A percentile compares a stretch with the other conserved stretches of the same genome.
These are phyloP conservation scores for Ceyx erithaca DNA, from an alignment of 2,797 vertebrate species.

Conservation along the genomic window DNA sequence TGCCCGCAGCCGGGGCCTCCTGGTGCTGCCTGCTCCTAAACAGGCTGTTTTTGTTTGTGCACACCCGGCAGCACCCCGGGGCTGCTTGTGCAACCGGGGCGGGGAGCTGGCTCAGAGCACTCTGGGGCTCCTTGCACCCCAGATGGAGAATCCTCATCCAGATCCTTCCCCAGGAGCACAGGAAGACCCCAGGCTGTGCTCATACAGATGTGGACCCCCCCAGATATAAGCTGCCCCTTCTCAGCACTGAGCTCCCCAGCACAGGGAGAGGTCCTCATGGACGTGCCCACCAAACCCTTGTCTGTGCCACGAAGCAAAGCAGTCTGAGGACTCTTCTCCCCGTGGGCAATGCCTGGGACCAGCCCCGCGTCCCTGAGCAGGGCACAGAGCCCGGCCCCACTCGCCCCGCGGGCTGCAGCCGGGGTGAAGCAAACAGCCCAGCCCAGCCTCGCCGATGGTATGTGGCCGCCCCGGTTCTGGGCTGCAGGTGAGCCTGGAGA, in stretches of 20 bases:
- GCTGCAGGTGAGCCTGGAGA: neutral
- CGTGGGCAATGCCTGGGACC: accelerated
- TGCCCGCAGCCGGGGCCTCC: neutral
- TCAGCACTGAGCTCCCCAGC: accelerated
- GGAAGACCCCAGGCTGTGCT: neutral
- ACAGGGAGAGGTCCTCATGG: accelerated
- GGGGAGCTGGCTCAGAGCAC: neutral
- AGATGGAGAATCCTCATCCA: neutral
- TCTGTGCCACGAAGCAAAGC: accelerated
- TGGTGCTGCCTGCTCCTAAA: neutral
- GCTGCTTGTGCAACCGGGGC: constrained; percentile 41
- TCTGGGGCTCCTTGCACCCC: neutral
- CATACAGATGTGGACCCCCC: neutral
- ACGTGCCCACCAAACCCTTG: accelerated
- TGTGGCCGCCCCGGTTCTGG: neutral
- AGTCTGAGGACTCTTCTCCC: neutral
- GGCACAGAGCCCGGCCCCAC: accelerated
- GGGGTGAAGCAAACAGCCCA: neutral
- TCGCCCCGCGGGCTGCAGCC: neutral
- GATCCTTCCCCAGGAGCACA: neutral
- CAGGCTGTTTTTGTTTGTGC: neutral
- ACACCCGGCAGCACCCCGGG: neutral
- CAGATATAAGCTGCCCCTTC: neutral
- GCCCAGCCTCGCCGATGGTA: neutral
- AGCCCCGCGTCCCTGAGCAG: accelerated